Conservation (phyloP, 1,140 invertebrate genomes). For the Hylyphantes graminicola region DNA sequence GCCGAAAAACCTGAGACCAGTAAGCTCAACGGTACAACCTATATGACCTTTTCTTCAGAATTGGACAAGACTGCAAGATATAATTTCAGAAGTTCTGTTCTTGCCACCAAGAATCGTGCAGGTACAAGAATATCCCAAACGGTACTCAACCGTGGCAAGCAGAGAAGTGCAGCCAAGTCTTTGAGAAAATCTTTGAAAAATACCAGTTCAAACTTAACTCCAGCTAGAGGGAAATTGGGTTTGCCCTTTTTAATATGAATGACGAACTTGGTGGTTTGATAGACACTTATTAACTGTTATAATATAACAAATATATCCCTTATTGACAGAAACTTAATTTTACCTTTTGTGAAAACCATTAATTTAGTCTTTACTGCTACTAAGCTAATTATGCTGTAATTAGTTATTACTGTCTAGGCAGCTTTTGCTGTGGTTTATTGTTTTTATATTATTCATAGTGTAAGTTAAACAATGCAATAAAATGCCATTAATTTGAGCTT, state of each 20-base stretch:
- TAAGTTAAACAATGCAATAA: no score
- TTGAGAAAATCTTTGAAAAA: slow-evolving; percentile 17
- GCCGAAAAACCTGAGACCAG: neutral
- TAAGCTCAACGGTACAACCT: slow-evolving; percentile 22
- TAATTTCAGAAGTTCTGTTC: slow-evolving; percentile 40
- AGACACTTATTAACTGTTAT: no score
- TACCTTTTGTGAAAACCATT: no score
- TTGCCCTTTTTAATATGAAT: slow-evolving; percentile 50
- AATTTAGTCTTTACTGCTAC: no score
- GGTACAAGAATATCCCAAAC: slow-evolving; percentile 29
- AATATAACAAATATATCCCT: no score
- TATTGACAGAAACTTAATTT: no score
- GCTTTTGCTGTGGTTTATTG: no score
- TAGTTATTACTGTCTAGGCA: no score
- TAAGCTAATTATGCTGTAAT: no score
- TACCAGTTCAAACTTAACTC: slow-evolving; percentile 15
- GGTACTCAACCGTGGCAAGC: slow-evolving; percentile 14
- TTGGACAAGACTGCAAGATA: neutral
- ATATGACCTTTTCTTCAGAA: slow-evolving; percentile 19
- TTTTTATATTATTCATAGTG: no score
- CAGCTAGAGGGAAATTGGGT: slow-evolving; percentile 48
- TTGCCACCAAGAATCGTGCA: slow-evolving; percentile 21
- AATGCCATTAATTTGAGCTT: no score
- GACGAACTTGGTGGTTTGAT: neutral
- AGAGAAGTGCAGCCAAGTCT: slow-evolving; percentile 27